Evolutionary conservation across 2,113 vertebrate genomes (phyloP), one percentile per base, ranked within the genome.

Genomic region (Amphilophus citrinellus): DNA sequence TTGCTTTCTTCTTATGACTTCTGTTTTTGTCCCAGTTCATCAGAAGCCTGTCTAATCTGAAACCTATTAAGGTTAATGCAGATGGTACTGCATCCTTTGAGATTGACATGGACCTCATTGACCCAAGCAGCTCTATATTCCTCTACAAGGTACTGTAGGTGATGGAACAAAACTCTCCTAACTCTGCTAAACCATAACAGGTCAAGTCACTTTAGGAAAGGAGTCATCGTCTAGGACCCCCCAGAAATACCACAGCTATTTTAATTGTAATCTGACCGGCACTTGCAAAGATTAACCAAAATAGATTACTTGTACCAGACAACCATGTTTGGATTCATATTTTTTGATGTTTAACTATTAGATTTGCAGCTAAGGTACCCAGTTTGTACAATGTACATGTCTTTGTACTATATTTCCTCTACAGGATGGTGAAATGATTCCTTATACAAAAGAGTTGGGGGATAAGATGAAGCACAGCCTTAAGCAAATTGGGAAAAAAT

Each of bases 41-140:
- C 85, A 91, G 82, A n/a, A 83, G 27, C 24, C 24, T 98, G 44
- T 91, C 79, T 44, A 96, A 96, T 88, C 87, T 96, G 63, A 94
- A 84, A 78, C 97, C 95, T 14, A 93, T 98, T 76, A 83, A 35
- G 53, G 93, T 97, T 75, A 95, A 94, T 86, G 91, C 83, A 73
- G 90, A 93, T 75, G 93, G 96, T 0, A 93, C 93, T 14, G 97
- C 97, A 35, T 92, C 85, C 0, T 97, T 98, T 89, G 93, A 96
- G 77, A 62, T 98, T 79, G 97, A 97, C 83, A 93, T 98, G 93
- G 95, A 97, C 4, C 96, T 98, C 86, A 96, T 96, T 88, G 93
- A 95, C 1, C 83, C 76, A 0, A 94, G 90, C 39, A 97, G 94
- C 92, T 96, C 92, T 1, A 92, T 98, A 90, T 97, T 94, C 77